These are phyloP conservation scores for Naja naja DNA, from an alignment of 2,113 vertebrate species.

Conservation along the genomic window DNA sequence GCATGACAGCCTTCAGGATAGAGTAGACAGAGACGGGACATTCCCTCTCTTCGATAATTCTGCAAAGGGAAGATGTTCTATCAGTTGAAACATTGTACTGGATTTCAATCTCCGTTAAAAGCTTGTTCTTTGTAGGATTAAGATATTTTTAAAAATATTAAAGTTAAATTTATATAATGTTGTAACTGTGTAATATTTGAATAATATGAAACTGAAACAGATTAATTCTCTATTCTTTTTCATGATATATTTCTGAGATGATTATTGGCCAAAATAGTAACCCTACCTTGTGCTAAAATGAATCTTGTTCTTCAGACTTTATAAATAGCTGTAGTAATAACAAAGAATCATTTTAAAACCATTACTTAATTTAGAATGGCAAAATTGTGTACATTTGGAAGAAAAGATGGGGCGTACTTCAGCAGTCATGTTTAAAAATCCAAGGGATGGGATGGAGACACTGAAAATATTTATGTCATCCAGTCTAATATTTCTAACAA, in stretches of 20 bases:
- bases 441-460: not conserved
- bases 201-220: not conserved
- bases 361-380: not conserved
- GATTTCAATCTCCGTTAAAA: not conserved
- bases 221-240: not conserved
- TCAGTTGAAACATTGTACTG: not conserved
- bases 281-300: not conserved
- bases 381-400: not conserved
- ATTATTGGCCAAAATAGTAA: not conserved
- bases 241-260: not conserved
- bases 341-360: not conserved
- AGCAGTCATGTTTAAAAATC: not conserved
- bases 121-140: not conserved
- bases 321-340: not conserved
- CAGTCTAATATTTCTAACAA: not conserved
- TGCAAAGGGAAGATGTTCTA: not conserved
- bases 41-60: not conserved
- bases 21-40: not conserved
- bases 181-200: not conserved
- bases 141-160: not conserved
- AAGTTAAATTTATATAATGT: not conserved
- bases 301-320: not conserved
- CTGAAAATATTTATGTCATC: not conserved
- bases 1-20: not conserved
- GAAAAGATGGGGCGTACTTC: not conserved